Percentiles rank a stretch among this genome's conserved stretches.
These are phyloP conservation scores for Rhea americana DNA, from an alignment of 2,113 vertebrate species.

Conservation along the genomic window DNA sequence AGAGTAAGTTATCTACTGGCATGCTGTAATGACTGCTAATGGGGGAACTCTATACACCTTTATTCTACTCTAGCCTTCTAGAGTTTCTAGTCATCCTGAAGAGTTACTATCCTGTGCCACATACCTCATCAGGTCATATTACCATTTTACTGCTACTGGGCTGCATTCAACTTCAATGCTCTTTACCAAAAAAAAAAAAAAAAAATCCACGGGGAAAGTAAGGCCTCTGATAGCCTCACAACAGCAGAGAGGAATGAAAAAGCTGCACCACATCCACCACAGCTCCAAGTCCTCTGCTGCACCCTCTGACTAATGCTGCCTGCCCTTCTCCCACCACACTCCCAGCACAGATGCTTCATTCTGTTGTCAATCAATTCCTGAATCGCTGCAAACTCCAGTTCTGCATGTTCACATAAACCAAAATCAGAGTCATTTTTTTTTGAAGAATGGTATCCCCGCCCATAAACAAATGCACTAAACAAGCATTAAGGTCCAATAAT, in stretches of 20 bases:
- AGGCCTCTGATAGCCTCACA: rapidly evolving
- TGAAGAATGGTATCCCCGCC: neutral
- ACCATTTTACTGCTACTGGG: neutral
- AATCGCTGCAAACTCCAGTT: neutral
- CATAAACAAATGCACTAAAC: neutral
- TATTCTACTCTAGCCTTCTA: constrained; percentile 12
- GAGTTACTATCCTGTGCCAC: neutral
- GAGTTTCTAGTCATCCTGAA: neutral
- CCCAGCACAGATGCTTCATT: neutral
- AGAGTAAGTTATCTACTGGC: neutral
- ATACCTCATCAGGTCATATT: neutral
- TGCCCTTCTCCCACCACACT: neutral
- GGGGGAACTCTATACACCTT: neutral
- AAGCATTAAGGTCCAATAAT: neutral
- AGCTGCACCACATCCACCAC: neutral
- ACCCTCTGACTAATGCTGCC: neutral
- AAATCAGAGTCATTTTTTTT: neutral
- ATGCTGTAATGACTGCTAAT: neutral
- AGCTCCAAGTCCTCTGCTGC: neutral
- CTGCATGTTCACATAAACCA: neutral
- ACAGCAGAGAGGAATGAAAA: neutral
- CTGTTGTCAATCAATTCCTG: neutral
- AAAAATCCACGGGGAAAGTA: constrained; percentile 6
- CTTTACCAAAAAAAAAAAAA: neutral
- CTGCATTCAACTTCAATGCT: constrained; percentile 21